A percentile compares a stretch with the other conserved stretches of the same genome.
phyloP scores from a whole-genome alignment of 2,888 invertebrate species.

The Lamellibrachia columna region DNA sequence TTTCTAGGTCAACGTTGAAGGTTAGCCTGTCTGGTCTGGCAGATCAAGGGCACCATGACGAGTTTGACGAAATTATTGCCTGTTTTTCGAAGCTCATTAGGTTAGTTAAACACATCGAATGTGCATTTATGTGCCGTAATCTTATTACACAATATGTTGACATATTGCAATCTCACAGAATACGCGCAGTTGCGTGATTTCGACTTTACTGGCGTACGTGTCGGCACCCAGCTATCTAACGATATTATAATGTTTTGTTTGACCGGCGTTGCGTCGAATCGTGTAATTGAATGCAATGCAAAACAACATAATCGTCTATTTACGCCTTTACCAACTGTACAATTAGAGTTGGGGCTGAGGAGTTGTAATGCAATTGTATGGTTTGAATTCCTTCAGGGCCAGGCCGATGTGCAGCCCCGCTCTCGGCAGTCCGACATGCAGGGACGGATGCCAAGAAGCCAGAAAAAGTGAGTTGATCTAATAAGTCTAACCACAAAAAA shows the following conservation, averaged over 20 bases:
- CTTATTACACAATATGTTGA: neutral
- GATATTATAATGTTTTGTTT: neutral
- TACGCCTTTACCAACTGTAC: constrained; percentile 20
- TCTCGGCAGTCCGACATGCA: constrained; percentile 23
- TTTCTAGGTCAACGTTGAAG: neutral
- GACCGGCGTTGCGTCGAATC: neutral
- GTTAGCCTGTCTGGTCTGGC: neutral
- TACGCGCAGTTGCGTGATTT: neutral
- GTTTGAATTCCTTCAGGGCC: constrained; percentile 7
- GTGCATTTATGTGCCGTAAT: neutral
- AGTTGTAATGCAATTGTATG: neutral
- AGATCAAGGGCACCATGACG: constrained; percentile 23
- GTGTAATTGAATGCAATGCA: neutral
- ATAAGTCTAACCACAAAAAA: no score
- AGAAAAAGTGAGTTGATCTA: constrained; percentile 26
- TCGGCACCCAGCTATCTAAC: neutral
- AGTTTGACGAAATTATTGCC: constrained; percentile 25
- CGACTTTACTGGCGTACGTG: neutral
- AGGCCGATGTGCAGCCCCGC: constrained; percentile 22
- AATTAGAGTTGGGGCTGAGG: neutral
- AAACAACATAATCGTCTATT: neutral
- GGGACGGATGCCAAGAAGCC: constrained; percentile 32
- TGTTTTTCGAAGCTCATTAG: constrained; percentile 25
- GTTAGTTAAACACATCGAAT: constrained; percentile 17
- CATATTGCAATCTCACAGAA: neutral